phyloP scores from a whole-genome alignment of 2,888 invertebrate species.

The Drosophila helvetica region DNA sequence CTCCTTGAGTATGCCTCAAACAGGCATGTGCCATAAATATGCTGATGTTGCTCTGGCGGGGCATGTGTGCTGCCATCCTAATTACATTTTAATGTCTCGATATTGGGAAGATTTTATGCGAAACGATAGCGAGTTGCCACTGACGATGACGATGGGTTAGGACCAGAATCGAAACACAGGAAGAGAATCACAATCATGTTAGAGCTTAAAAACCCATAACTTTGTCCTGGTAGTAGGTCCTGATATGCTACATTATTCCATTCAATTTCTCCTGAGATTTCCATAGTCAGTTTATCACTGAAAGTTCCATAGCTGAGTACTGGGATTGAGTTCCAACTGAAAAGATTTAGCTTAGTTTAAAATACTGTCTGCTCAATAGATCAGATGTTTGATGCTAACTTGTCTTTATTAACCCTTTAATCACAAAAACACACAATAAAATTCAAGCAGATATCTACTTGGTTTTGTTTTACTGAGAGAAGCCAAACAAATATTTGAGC shows the following conservation, averaged over 20 bases:
- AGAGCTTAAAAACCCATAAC: neutral
- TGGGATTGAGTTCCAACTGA: neutral
- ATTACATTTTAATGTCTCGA: conserved; percentile 69
- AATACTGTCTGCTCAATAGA: no score
- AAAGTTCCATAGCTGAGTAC: neutral
- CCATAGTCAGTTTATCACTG: neutral
- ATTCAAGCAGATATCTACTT: conserved; percentile 1
- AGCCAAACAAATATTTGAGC: conserved; percentile 16
- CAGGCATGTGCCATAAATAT: conserved; percentile 63
- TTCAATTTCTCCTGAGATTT: neutral
- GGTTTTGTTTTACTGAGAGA: neutral
- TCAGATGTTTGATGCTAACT: no score
- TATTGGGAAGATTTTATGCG: conserved; percentile 50
- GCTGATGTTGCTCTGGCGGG: conserved; percentile 35
- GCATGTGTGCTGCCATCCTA: conserved; percentile 50
- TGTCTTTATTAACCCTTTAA: neutral
- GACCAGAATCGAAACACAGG: neutral
- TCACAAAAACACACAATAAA: conserved; percentile 8
- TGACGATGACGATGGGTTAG: conserved; percentile 9
- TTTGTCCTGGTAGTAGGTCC: no score
- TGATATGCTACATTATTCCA: no score
- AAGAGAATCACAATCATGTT: neutral
- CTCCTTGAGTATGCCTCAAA: conserved; percentile 36
- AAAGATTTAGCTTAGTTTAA: no score
- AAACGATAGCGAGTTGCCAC: conserved; percentile 16